Evolutionary conservation across 2,113 vertebrate genomes (phyloP).

Genomic region (Parus major): DNA sequence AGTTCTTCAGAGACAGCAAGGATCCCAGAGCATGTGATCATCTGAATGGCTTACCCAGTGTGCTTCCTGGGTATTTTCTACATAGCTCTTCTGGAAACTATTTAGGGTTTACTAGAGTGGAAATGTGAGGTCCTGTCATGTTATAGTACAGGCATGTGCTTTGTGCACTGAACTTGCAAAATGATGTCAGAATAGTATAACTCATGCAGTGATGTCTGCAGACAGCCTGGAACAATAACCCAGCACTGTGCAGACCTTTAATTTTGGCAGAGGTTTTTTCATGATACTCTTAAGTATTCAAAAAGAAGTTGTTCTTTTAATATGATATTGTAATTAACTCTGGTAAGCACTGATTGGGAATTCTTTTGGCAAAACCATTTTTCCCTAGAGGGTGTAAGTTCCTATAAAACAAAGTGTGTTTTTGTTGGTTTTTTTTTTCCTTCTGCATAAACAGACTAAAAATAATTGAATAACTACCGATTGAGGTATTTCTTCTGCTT

Average conservation of each 20-base stretch:
- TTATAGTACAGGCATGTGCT: constrained; percentile 11
- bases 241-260: constrained; percentile 4
- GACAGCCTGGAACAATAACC: constrained; percentile 33
- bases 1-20: constrained; percentile 45
- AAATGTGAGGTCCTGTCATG: constrained; percentile 43
- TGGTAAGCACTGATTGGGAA: not conserved
- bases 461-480: not conserved
- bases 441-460: not conserved
- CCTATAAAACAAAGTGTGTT: not conserved
- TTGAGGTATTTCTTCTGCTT: not conserved
- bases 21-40: constrained; percentile 1
- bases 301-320: not conserved
- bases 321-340: constrained; percentile 1
- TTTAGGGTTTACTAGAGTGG: constrained; percentile 39
- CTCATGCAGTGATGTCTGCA: constrained; percentile 8
- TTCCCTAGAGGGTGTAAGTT: not conserved
- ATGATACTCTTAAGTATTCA: not conserved
- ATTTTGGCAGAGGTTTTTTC: constrained; percentile 4
- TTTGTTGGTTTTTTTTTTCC: not conserved
- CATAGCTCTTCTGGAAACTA: constrained; percentile 12
- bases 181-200: constrained; percentile 35
- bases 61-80: constrained; percentile 17
- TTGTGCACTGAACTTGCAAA: constrained; percentile 21
- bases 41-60: not conserved
- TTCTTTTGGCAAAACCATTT: not conserved